Base-by-base conservation (phyloP, 2,797 vertebrate genomes). In the Notolepis coatsorum region DNA sequence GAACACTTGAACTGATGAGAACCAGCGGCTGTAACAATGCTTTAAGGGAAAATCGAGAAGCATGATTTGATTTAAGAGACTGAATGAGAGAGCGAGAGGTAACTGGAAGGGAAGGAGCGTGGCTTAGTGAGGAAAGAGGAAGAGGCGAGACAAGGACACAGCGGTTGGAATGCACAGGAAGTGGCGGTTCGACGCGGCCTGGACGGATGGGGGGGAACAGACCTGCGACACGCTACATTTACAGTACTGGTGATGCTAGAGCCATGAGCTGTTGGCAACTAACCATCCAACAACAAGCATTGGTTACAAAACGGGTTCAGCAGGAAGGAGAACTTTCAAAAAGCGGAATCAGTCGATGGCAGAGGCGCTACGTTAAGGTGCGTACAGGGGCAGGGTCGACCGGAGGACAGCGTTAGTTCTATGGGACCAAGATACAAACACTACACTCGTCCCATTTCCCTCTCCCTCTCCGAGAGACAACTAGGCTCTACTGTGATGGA, bases 21-120 rank as follows among this genome's bases (percentile, higher is more conserved):
- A 61, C 45, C 24, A 61, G 27, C n/a, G n/a, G n/a, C n/a, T 1
- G 60, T 67, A 79, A 75, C 64, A 63, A 59, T 17, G 5, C 59
- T 56, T 51, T 2, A 41, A 15, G 18, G 20, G n/a, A n/a, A 27
- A 59, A 53, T 6, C 3, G 1, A 49, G 0, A 23, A 33, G 13
- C 9, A 38, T 46, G 24, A 49, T 37, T 10, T 3, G 35, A 37
- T 37, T n/a, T 37, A n/a, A n/a, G 12, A n/a, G 35, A 37, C 12
- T n/a, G 35, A 1, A 37, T 5, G 15, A 12, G 6, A 2, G 7
- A 21, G 3, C 2, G 3, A 23, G 7, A 10, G 10, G 35, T 4
- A 7, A 68, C n/a, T n/a, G n/a, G n/a, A n/a, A n/a, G n/a, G n/a
- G n/a, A 50, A 15, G 0, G 48, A 18, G 25, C 28, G 37, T 12